phyloP scores from a whole-genome alignment of 2,888 invertebrate genomes.

The Drepanosiphum platanoidis region DNA sequence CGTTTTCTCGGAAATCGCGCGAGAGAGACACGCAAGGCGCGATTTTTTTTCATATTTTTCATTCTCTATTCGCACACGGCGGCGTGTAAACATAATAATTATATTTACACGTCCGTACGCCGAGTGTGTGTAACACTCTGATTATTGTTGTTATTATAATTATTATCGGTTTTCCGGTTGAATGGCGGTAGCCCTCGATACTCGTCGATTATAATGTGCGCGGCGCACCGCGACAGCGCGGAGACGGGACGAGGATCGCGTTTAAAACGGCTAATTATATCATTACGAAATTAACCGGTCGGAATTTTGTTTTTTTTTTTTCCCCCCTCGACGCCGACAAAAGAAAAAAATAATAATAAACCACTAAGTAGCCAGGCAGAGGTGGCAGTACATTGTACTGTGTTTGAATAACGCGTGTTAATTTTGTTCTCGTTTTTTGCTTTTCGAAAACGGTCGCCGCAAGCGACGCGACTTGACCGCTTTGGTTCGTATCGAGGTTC shows the following conservation, averaged over 20 bases:
- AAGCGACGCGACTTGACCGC: neutral
- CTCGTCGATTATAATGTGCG: neutral
- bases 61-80: neutral
- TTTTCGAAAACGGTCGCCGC: conserved; percentile 13
- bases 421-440: too few species aligned
- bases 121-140: neutral
- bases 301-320: too few species aligned
- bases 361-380: neutral
- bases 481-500: neutral
- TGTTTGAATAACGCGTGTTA: neutral
- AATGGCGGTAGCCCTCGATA: neutral
- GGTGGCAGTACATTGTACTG: neutral
- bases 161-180: neutral
- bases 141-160: neutral
- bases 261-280: too few species aligned
- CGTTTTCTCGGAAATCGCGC: too few species aligned
- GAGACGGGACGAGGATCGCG: neutral
- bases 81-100: neutral
- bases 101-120: neutral
- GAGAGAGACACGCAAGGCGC: neutral
- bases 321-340: neutral
- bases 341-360: neutral
- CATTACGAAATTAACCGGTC: conserved; percentile 8
- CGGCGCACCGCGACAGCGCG: neutral
- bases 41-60: neutral